These are phyloP conservation scores for Phaethon lepturus DNA, from an alignment of 2,113 vertebrate species.

Conservation along the genomic window DNA sequence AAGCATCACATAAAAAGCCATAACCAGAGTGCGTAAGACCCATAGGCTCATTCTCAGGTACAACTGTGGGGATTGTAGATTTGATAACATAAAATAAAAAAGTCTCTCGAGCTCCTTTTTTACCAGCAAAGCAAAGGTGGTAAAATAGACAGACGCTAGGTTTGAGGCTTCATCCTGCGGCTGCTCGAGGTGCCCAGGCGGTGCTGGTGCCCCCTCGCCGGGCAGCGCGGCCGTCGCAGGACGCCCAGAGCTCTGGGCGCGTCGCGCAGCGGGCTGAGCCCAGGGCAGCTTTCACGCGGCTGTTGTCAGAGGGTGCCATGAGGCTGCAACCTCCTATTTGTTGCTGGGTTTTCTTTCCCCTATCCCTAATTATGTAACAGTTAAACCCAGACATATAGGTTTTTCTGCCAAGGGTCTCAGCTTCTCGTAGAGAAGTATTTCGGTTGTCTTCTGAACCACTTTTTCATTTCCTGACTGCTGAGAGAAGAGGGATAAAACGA, in stretches of 20 bases:
- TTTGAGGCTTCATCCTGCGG: neutral
- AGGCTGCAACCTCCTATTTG: neutral
- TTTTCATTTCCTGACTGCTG: constrained; percentile 76
- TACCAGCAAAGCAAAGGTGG: neutral
- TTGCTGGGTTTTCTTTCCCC: neutral
- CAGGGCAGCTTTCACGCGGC: neutral
- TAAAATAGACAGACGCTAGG: neutral
- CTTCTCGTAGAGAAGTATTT: constrained; percentile 25
- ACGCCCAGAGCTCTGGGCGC: neutral
- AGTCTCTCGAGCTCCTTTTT: neutral
- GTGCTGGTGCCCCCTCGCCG: rapidly evolving
- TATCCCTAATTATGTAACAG: neutral
- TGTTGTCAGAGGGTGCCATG: neutral
- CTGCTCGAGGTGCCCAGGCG: rapidly evolving
- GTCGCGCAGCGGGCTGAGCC: neutral
- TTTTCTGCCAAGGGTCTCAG: constrained; percentile 8
- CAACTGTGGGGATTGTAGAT: neutral
- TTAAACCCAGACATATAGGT: neutral
- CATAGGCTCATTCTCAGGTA: neutral
- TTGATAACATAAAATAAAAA: neutral
- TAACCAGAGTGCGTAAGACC: neutral
- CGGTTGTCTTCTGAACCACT: constrained; percentile 49
- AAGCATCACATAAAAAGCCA: neutral
- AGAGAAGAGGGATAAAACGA: constrained; percentile 58
- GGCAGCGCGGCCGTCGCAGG: neutral